These are phyloP conservation scores for Smutsia gigantea DNA, from an alignment of 2,797 vertebrate genomes.

Conservation along the genomic window DNA sequence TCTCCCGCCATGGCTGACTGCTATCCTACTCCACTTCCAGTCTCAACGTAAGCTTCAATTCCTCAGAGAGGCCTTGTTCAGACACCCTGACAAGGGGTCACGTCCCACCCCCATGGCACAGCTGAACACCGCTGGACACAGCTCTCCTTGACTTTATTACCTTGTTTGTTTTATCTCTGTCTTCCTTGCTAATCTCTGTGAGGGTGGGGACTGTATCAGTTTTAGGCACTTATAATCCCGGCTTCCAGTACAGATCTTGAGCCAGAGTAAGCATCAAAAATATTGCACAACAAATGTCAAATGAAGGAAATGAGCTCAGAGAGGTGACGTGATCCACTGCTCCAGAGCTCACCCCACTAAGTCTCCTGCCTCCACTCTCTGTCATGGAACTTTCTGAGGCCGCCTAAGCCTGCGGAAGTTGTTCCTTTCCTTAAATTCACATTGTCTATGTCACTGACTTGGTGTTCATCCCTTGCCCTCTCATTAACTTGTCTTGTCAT, in stretches of 20 bases:
- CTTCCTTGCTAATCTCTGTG: neutral
- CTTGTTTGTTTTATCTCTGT: neutral
- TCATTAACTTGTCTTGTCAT: neutral
- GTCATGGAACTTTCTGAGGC: neutral
- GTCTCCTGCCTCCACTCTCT: neutral
- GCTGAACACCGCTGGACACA: neutral
- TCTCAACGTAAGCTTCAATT: neutral
- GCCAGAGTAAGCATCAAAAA: neutral
- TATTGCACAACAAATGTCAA: neutral
- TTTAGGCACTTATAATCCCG: constrained; percentile 15
- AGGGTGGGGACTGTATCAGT: neutral
- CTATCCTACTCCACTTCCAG: neutral
- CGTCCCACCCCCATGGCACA: neutral
- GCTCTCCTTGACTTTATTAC: neutral
- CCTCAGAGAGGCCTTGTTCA: neutral
- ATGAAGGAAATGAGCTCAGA: constrained; percentile 49
- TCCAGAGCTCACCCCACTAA: neutral
- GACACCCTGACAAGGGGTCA: neutral
- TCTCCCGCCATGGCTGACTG: neutral
- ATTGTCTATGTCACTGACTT: neutral
- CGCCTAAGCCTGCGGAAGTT: neutral
- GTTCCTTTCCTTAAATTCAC: neutral
- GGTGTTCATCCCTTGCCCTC: neutral
- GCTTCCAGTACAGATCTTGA: neutral
- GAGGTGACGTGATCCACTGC: neutral